Percentiles rank a stretch among this genome's conserved stretches.
These are phyloP conservation scores for Dorcus parallelipipedus DNA, from an alignment of 2,888 invertebrate species.

Conservation along the genomic window DNA sequence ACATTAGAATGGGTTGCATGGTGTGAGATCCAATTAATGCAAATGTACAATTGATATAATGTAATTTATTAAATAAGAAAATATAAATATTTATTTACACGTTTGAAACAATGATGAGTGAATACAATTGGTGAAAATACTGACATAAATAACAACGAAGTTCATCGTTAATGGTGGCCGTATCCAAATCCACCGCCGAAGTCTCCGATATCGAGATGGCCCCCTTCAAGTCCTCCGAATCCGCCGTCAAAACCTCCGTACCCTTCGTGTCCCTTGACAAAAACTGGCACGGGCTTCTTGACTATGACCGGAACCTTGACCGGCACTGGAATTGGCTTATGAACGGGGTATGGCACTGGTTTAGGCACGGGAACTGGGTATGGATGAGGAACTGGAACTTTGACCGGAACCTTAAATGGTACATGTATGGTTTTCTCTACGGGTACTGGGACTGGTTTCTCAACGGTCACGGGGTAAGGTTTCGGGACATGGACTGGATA, in stretches of 20 bases:
- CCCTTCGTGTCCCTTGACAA: slow-evolving; percentile 29
- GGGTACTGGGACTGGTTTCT: slow-evolving; percentile 52
- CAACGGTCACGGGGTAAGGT: slow-evolving; percentile 49
- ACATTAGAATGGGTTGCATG: too few relatives aligned
- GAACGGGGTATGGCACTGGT: slow-evolving; percentile 42
- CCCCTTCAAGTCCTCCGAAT: slow-evolving; percentile 15
- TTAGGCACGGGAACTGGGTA: slow-evolving; percentile 33
- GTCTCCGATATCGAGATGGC: slow-evolving; percentile 23
- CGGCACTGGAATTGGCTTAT: slow-evolving; percentile 46
- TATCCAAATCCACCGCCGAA: slow-evolving; percentile 28
- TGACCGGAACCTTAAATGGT: slow-evolving; percentile 45
- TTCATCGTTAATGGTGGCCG: slow-evolving; percentile 24
- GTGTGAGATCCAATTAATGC: too few relatives aligned
- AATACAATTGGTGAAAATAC: slow-evolving; percentile 15
- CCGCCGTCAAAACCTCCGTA: slow-evolving; percentile 18
- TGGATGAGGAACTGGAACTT: slow-evolving; percentile 37
- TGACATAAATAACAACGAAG: slow-evolving; percentile 15
- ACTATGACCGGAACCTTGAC: slow-evolving; percentile 51
- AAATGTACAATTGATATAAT: slow-evolving; percentile 2
- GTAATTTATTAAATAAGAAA: slow-evolving; percentile 11
- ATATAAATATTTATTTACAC: slow-evolving; percentile 19
- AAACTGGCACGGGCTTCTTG: slow-evolving; percentile 36
- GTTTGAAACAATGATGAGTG: slow-evolving; percentile 8
- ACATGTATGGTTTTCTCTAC: slow-evolving; percentile 53
- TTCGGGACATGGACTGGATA: slow-evolving; percentile 53